Conservation (phyloP, 2,113 vertebrate species). For the Seriola quinqueradiata region DNA sequence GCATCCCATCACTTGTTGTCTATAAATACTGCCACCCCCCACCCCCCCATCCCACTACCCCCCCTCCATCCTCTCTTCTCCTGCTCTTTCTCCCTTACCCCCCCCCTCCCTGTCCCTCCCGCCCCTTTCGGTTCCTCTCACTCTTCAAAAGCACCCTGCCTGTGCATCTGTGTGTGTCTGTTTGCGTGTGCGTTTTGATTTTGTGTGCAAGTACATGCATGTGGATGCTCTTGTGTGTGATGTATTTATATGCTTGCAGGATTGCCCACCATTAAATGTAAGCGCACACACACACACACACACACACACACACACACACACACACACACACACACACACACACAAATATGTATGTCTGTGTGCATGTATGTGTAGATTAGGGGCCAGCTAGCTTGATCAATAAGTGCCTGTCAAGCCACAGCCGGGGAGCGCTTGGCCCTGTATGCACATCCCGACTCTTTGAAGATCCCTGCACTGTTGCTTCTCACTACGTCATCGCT, state of each 20-base stretch:
- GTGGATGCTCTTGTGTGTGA: conserved; percentile 20
- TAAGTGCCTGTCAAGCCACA: conserved; percentile 57
- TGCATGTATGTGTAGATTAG: conserved; percentile 43
- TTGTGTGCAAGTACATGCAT: conserved; percentile 4
- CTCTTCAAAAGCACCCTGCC: conserved; percentile 61
- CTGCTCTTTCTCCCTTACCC: conserved; percentile 33
- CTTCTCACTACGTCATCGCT: conserved; percentile 51
- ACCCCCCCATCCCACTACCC: conserved; percentile 31
- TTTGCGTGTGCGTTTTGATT: conserved; percentile 32
- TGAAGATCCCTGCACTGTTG: conserved; percentile 46
- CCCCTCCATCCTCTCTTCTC: conserved; percentile 25
- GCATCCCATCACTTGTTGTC: conserved; percentile 85
- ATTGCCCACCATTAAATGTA: conserved; percentile 15
- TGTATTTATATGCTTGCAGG: conserved; percentile 24
- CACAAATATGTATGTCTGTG: conserved; percentile 9
- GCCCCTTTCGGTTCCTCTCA: conserved; percentile 34
- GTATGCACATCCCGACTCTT: conserved; percentile 36
- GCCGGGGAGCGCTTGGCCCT: conserved; percentile 26
- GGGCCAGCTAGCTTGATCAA: conserved; percentile 50
- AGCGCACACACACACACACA: neutral
- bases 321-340: neutral
- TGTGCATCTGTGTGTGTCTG: conserved; percentile 22
- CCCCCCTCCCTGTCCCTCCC: neutral
- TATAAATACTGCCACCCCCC: conserved; percentile 82
- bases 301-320: neutral